Evolutionary conservation across 2,888 invertebrate species (phyloP).

Genomic region (Saturnia japonica): DNA sequence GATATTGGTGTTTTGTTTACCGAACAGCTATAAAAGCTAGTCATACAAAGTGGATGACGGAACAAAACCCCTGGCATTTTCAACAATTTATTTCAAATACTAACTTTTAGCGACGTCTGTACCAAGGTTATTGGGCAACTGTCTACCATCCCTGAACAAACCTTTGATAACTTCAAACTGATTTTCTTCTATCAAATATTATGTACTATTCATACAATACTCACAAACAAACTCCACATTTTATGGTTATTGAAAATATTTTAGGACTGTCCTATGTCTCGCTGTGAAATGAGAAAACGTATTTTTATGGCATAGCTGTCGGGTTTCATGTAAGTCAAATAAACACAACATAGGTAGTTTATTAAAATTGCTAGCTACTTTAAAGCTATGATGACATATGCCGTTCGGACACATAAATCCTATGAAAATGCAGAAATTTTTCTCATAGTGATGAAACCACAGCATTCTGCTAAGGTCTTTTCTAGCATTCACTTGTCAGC

Average conservation of each 20-base stretch:
- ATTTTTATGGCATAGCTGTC: background rate
- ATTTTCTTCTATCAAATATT: background rate
- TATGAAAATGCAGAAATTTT: background rate
- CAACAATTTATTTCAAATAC: too few species aligned
- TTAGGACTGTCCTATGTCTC: background rate
- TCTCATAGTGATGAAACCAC: too few species aligned
- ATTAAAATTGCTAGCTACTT: background rate
- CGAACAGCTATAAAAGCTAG: too few species aligned
- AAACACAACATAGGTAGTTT: background rate
- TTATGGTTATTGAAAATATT: slow-evolving; percentile 6
- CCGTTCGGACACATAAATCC: background rate
- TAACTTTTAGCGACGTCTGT: too few species aligned
- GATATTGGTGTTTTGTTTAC: too few species aligned
- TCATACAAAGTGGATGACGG: too few species aligned
- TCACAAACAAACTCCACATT: slow-evolving; percentile 2
- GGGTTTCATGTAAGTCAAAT: background rate
- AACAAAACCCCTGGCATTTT: too few species aligned
- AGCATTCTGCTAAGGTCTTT: too few species aligned
- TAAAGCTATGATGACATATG: background rate
- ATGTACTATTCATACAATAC: background rate
- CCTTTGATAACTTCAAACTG: background rate
- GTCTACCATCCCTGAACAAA: too few species aligned
- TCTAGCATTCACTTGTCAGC: too few species aligned
- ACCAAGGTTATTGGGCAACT: too few species aligned
- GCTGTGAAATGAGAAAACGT: background rate